Conservation (phyloP, 2,888 invertebrate species). For the Hirudinaria manillensis region DNA sequence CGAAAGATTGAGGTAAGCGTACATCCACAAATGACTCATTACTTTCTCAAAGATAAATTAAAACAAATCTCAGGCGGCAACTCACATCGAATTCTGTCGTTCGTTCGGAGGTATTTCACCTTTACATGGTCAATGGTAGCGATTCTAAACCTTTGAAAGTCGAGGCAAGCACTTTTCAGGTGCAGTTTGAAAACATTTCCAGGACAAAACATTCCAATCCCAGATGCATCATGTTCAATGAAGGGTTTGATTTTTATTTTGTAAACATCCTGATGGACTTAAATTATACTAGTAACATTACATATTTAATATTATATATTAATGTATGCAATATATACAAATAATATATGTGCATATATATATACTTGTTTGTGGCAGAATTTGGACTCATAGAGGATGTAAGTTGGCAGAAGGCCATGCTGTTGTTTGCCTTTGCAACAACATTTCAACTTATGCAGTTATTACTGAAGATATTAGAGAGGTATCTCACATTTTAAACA, state of each 20-base stretch:
- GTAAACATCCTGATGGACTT: neutral
- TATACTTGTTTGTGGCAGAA: neutral
- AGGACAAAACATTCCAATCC: constrained; percentile 8
- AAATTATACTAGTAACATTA: neutral
- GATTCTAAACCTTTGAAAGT: neutral
- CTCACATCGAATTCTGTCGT: constrained; percentile 11
- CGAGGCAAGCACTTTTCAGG: neutral
- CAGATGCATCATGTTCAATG: neutral
- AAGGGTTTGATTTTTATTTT: neutral
- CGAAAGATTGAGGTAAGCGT: constrained; percentile 18
- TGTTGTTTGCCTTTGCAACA: constrained; percentile 77
- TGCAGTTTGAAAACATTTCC: neutral
- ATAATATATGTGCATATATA: neutral
- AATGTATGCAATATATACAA: neutral
- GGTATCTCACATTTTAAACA: neutral
- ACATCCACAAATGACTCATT: too few species aligned
- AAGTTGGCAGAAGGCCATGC: neutral
- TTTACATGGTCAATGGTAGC: neutral
- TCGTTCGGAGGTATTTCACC: neutral
- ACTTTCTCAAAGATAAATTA: too few species aligned
- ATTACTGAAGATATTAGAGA: constrained; percentile 65
- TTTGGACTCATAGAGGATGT: neutral
- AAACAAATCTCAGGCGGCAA: neutral
- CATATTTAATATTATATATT: neutral
- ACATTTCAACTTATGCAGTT: constrained; percentile 83